Evolutionary conservation across 2,113 vertebrate genomes (phyloP), one percentile per base, ranked within the genome.

Genomic region (Plecturocebus donacophilus): DNA sequence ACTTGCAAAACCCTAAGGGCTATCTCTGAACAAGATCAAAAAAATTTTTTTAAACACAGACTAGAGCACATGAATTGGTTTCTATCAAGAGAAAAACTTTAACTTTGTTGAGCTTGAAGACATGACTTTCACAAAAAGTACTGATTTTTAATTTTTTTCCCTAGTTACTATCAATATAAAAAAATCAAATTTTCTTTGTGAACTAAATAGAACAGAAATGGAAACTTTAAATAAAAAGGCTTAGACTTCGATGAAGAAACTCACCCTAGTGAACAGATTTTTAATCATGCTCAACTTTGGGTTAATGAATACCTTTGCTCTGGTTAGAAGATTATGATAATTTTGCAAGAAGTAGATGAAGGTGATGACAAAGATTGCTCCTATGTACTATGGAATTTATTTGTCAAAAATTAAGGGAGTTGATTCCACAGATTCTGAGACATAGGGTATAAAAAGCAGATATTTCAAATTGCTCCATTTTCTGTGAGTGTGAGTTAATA

Each of bases 1-100:
- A 96, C 98, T 98, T 93, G 94, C 94, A 98, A 98, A 95, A 94
- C 97, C 96, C 98, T 92, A 97, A 98, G 92, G 96, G 95, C 97
- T 71, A 27, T 81, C 90, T 98, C 95, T 95, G 97, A 99, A 98
- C 97, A 98, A 97, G 97, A 89, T 79, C 1, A 95, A 96, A 95
- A 87, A 90, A 38, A 47, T 23, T 8, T 47, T 35, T 30, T 94
- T 80, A 97, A 54, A 45, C 82, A 54, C 38, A 96, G 85, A 97
- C 91, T 83, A 38, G 56, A 97, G 88, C 12, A 9, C 64, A 96
- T 84, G 91, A 94, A 42, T 94, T 97, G 35, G 47, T 96, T 98
- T 95, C 83, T 92, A 82, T 96, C n/a, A 71, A 52, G 52, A 98
- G 66, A 90, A 98, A 98, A 98, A 91, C 52, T 96, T 64, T 95